Evolutionary conservation across 2,888 invertebrate genomes (phyloP), one percentile per base, ranked within the genome.

Genomic region (Aethes cnicana): DNA sequence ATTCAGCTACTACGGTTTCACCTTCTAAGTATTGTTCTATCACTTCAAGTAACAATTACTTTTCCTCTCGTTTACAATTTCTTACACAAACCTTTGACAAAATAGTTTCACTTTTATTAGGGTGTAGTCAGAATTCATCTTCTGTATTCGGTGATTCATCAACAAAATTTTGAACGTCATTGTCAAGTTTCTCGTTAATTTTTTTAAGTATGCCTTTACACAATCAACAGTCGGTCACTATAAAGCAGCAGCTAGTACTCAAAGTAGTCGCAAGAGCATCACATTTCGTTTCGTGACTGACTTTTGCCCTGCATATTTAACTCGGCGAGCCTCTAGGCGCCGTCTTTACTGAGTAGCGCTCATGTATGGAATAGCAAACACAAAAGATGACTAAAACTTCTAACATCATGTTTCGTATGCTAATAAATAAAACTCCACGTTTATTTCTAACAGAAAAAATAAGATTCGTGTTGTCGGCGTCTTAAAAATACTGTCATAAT

Each of bases 231-330:
- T 2, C 36, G 1, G 14, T 46, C 52, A 46, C n/a, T n/a, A n/a
- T n/a, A n/a, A n/a, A 5, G 7, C 7, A 21, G 4, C 4, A 5
- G 21, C 7, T 5, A 21, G 68, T 54, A 61, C 61, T 61, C n/a
- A n/a, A n/a, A n/a, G 66, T 73, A 62, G 72, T 66, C 72, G 72
- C 68, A 76, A 69, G 69, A 74, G 63, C 64, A 67, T 62, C 62
- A 39, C 39, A 33, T 47, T 55, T 58, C 63, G 60, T 63, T 62
- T 84, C 85, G 85, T 86, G 85, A 84, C 85, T 86, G 84, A 85
- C 85, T 83, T 81, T 83, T 84, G 84, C 75, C 84, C 84, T 84
- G 84, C 81, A 84, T 86, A 84, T 84, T 83, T 85, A 77, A 83
- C 75, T 57, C 64, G 62, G 73, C 73, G 73, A 73, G 71, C 69